Conservation (phyloP, 2,888 invertebrate species). For the Xestia xanthographa region DNA sequence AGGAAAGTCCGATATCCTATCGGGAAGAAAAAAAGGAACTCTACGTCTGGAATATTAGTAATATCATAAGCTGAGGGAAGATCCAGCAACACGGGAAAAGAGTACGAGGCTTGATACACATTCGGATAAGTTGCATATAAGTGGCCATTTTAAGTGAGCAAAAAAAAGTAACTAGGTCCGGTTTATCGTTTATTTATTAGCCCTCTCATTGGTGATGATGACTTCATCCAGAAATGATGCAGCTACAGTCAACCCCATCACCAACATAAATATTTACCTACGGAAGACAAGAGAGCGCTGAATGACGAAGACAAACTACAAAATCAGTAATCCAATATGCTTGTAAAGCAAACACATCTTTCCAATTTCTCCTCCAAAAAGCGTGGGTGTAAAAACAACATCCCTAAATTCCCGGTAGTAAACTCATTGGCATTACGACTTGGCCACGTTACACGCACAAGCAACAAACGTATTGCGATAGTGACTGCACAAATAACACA, state of each 20-base stretch:
- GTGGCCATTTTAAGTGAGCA: background rate
- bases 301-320: background rate
- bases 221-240: background rate
- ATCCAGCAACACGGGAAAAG: background rate
- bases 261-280: background rate
- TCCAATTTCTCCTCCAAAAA: slow-evolving; percentile 24
- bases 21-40: background rate
- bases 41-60: too few species aligned
- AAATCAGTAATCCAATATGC: background rate
- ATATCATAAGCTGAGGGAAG: background rate
- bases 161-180: background rate
- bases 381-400: slow-evolving; percentile 33
- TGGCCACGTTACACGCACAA: background rate
- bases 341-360: slow-evolving; percentile 25
- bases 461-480: too few species aligned
- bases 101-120: background rate
- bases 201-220: background rate
- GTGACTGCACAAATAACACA: too few species aligned
- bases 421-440: slow-evolving; percentile 14
- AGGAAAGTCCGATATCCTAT: background rate
- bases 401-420: slow-evolving; percentile 45
- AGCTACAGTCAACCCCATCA: background rate
- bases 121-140: background rate
- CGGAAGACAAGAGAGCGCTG: background rate
- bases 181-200: background rate